Evolutionary conservation across 2,888 invertebrate genomes (phyloP).

Genomic region (Willowsia nigromaculata): DNA sequence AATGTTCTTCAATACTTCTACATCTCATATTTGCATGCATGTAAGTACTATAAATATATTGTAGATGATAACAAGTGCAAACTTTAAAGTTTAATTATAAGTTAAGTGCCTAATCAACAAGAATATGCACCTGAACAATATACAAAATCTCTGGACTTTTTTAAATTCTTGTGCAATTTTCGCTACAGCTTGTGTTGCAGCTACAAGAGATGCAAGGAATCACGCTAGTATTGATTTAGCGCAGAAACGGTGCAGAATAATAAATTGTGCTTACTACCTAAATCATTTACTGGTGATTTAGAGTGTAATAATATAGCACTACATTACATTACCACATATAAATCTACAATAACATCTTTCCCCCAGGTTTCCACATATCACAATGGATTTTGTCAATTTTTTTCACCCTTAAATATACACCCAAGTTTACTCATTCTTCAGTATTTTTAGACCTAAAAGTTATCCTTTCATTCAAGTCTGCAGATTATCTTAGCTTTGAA

Average conservation of each 20-base stretch:
- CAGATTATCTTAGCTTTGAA: neutral
- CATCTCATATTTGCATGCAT: neutral
- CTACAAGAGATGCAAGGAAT: neutral
- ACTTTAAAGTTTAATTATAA: neutral
- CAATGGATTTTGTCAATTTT: constrained; percentile 66
- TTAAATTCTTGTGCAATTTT: neutral
- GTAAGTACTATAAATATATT: neutral
- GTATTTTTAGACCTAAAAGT: too few relatives aligned
- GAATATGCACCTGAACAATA: neutral
- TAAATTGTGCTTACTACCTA: neutral
- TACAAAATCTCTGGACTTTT: neutral
- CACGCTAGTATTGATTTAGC: neutral
- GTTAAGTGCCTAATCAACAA: neutral
- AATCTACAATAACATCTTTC: constrained; percentile 21
- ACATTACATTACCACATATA: neutral
- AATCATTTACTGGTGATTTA: neutral
- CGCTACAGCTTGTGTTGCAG: neutral
- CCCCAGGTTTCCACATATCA: constrained; percentile 71
- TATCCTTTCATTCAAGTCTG: neutral
- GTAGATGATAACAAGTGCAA: neutral
- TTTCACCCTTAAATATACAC: constrained; percentile 37
- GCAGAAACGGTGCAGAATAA: neutral
- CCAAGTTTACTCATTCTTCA: constrained; percentile 26
- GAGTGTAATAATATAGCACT: neutral
- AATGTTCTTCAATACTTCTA: neutral